A percentile compares a stretch with the other conserved stretches of the same genome.
These are phyloP conservation scores for Holocentrus rufus DNA, from an alignment of 2,797 vertebrate species.

Conservation along the genomic window DNA sequence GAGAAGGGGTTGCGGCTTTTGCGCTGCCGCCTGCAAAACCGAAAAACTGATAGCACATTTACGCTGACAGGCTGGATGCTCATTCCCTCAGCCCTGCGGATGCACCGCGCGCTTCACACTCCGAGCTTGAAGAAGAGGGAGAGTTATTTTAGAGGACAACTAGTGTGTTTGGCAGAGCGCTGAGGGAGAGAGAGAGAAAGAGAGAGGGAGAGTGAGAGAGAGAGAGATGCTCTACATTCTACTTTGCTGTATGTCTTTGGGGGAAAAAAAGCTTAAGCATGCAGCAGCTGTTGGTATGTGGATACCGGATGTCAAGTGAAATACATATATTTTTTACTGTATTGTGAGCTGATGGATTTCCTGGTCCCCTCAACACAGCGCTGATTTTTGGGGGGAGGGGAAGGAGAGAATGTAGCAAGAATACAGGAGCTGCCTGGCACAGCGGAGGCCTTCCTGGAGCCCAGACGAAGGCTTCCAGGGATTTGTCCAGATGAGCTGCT, in stretches of 20 bases:
- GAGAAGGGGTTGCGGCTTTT: constrained; percentile 26
- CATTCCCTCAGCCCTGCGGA: constrained; percentile 47
- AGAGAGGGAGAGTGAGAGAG: constrained; percentile 1
- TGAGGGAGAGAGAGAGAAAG: not conserved
- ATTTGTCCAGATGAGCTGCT: constrained; percentile 64
- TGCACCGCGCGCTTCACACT: constrained; percentile 38
- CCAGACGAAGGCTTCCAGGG: constrained; percentile 47
- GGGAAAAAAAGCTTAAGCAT: constrained; percentile 39
- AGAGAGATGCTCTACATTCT: constrained; percentile 38
- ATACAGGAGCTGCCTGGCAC: constrained; percentile 44
- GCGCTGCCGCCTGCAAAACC: constrained; percentile 45
- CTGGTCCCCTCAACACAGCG: constrained; percentile 37
- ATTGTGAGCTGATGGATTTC: constrained; percentile 47
- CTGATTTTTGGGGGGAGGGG: constrained; percentile 24
- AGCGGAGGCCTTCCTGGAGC: constrained; percentile 26
- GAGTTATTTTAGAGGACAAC: constrained; percentile 55
- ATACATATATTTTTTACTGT: constrained; percentile 31
- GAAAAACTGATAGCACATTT: constrained; percentile 46
- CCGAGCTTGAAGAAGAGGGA: constrained; percentile 30
- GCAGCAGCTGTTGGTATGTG: constrained; percentile 57
- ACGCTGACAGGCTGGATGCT: constrained; percentile 58
- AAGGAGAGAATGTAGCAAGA: constrained; percentile 40
- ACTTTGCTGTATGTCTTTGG: constrained; percentile 31
- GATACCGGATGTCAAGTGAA: constrained; percentile 52
- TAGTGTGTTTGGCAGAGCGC: constrained; percentile 30